Base-by-base conservation (phyloP, 2,888 invertebrate genomes). In the Rhopalosiphum nymphaeae region DNA sequence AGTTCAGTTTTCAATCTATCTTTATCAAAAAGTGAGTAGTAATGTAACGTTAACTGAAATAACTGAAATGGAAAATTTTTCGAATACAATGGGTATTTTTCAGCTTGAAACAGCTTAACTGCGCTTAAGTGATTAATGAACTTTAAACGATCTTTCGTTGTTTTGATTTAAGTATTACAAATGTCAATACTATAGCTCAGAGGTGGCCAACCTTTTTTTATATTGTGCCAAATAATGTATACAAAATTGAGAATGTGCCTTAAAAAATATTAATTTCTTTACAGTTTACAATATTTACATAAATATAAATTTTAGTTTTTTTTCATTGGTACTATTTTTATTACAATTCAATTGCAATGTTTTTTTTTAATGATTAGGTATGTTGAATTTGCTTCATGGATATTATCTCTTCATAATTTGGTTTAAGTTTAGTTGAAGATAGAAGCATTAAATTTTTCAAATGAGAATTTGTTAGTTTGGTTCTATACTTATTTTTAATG, bases 371-470 rank as follows among this genome's bases (percentile, higher is more conserved):
- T n/a, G n/a, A n/a, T n/a, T n/a, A n/a, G n/a, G n/a, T n/a, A n/a
- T n/a, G n/a, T n/a, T n/a, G n/a, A n/a, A n/a, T n/a, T n/a, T n/a
- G n/a, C n/a, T n/a, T n/a, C n/a, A n/a, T n/a, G n/a, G n/a, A n/a
- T n/a, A n/a, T 91, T 91, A 91, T 91, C 86, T 91, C 91, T 87
- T 92, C 86, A 36, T 92, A 92, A 92, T 92, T 92, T 92, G 86
- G 86, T 92, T 92, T 44, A 86, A 92, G 91, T 87, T 92, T 92
- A 92, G 91, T 92, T 92, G 86, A 92, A 86, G 91, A 91, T 91
- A 91, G 56, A 86, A 87, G 92, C 92, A 92, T 92, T 87, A 92
- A 57, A 92, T 92, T 87, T 92, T 87, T 92, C 29, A 87, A 92
- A 49, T 92, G 87, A 92, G 92, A 87, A 92, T 92, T 92, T 92